These are phyloP conservation scores for Aptenodytes forsteri DNA, from an alignment of 2,113 vertebrate species.

Conservation along the genomic window DNA sequence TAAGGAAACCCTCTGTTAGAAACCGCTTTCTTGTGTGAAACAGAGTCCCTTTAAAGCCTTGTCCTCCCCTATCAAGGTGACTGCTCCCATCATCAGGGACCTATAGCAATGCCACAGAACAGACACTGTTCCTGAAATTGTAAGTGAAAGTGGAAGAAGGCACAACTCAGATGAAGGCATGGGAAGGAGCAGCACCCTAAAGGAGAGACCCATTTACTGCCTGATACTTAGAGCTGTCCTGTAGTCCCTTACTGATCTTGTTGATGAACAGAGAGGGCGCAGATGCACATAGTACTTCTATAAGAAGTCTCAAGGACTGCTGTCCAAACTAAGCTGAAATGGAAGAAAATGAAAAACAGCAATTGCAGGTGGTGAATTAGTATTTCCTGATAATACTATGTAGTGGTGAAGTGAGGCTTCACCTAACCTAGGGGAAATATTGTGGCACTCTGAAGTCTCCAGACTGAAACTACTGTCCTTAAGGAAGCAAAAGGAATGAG, in stretches of 20 bases:
- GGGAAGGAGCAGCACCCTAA: background rate
- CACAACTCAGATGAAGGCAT: background rate
- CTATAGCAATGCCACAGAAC: background rate
- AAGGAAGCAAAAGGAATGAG: background rate
- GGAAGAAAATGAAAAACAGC: background rate
- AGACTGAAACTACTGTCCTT: background rate
- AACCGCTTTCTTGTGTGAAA: background rate
- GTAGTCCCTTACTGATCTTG: background rate
- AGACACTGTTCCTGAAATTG: background rate
- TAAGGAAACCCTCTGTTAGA: background rate
- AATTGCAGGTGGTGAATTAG: background rate
- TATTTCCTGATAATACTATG: background rate
- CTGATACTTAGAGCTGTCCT: background rate
- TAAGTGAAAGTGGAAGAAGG: background rate
- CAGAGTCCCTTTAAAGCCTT: background rate
- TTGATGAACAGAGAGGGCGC: background rate
- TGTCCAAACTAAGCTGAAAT: background rate
- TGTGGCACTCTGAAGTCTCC: background rate
- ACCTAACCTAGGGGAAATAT: background rate
- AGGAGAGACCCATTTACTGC: background rate
- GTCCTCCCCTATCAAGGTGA: background rate
- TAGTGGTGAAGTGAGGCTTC: background rate
- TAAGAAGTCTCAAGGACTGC: background rate
- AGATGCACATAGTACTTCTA: background rate
- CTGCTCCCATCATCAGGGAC: background rate